Evolutionary conservation across 2,113 vertebrate species (phyloP).

Genomic region (Entelurus aequoreus): DNA sequence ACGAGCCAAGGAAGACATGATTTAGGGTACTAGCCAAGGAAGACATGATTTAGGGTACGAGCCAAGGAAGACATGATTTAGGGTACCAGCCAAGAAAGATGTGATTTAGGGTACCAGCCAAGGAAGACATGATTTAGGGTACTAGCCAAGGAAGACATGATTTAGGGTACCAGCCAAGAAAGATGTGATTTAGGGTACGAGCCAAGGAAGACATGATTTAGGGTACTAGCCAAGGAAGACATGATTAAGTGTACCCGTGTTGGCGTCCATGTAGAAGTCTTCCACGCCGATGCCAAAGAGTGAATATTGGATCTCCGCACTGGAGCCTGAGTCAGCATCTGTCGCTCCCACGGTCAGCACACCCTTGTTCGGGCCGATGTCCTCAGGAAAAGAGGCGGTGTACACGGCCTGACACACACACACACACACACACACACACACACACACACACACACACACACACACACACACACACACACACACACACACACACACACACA

Average conservation of each 20-base stretch:
- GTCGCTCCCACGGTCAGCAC: conserved; percentile 83
- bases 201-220: too few relatives aligned
- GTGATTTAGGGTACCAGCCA: too few relatives aligned
- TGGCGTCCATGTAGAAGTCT: conserved; percentile 92
- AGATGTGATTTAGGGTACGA: too few relatives aligned
- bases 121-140: too few relatives aligned
- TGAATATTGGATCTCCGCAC: conserved; percentile 88
- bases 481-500: conserved; percentile 2
- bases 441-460: conserved; percentile 4
- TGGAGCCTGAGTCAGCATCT: conserved; percentile 87
- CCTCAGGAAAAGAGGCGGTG: conserved; percentile 83
- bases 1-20: too few relatives aligned
- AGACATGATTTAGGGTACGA: too few relatives aligned
- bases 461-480: conserved; percentile 1
- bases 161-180: too few relatives aligned
- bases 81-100: too few relatives aligned
- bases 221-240: too few relatives aligned
- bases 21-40: too few relatives aligned
- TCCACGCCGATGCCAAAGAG: conserved; percentile 87
- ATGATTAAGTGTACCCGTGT: conserved; percentile 74
- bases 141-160: too few relatives aligned
- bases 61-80: too few relatives aligned
- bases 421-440: conserved; percentile 12
- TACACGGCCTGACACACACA: conserved; percentile 76
- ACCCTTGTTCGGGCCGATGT: conserved; percentile 82